Evolutionary conservation across 1,140 invertebrate species (phyloP).

Genomic region (Drosophila ambigua): DNA sequence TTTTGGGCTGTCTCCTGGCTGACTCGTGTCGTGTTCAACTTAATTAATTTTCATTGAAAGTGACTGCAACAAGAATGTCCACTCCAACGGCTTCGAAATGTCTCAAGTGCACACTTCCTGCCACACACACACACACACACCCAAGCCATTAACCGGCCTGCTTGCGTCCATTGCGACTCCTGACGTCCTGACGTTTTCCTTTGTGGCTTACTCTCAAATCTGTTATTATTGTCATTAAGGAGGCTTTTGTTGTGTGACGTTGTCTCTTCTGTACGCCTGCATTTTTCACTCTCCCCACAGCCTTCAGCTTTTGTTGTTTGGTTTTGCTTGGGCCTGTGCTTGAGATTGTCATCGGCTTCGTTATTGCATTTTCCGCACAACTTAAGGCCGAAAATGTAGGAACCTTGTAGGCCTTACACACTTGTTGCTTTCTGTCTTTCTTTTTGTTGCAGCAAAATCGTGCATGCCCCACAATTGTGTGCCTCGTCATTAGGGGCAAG

Average conservation of each 20-base stretch:
- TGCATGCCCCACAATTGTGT: constrained; percentile 2
- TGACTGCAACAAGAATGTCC: constrained; percentile 43
- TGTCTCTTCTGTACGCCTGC: constrained; percentile 1
- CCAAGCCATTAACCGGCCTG: constrained; percentile 45
- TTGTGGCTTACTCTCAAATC: constrained; percentile 53
- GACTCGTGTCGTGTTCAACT: constrained; percentile 39
- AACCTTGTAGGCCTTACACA: not conserved
- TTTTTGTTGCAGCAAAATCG: constrained; percentile 6
- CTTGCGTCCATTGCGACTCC: constrained; percentile 7
- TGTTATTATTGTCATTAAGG: constrained; percentile 63
- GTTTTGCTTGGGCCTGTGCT: constrained; percentile 13
- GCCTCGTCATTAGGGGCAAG: constrained; percentile 46
- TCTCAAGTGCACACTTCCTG: constrained; percentile 16
- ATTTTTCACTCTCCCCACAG: constrained; percentile 14
- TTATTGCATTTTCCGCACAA: constrained; percentile 18
- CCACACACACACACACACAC: constrained; percentile 16
- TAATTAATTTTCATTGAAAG: constrained; percentile 60
- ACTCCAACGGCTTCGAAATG: constrained; percentile 4
- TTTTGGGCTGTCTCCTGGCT: not conserved
- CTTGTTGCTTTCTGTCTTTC: constrained; percentile 19
- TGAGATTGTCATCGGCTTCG: constrained; percentile 9
- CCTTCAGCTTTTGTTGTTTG: constrained; percentile 14
- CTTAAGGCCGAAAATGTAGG: not conserved
- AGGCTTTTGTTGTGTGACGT: constrained; percentile 39
- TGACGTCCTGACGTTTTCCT: constrained; percentile 35